These are phyloP conservation scores for Callyntrura guangdongensis DNA, from an alignment of 2,888 invertebrate genomes.

Conservation along the genomic window DNA sequence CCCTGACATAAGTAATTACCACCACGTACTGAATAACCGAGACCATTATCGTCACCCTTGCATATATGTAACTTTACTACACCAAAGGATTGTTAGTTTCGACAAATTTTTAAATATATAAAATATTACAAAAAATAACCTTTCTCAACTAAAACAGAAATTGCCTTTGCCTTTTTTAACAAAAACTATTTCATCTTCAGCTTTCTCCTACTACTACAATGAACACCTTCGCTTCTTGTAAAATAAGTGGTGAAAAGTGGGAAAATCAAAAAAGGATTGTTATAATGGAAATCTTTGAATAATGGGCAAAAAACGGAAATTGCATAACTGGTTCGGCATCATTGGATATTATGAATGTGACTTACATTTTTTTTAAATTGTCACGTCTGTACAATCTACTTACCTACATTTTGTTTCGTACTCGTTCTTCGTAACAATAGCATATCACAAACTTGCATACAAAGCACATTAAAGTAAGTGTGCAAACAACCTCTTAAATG, in stretches of 20 bases:
- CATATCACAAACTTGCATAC: background rate
- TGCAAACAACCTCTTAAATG: background rate
- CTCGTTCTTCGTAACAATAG: too few species aligned
- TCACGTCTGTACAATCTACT: background rate
- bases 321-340: background rate
- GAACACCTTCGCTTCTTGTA: too few species aligned
- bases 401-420: background rate
- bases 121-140: too few species aligned
- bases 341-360: background rate
- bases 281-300: background rate
- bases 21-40: background rate
- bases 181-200: too few species aligned
- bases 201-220: too few species aligned
- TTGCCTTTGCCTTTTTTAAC: too few species aligned
- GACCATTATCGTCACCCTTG: background rate
- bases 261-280: too few species aligned
- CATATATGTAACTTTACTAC: background rate
- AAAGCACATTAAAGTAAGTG: background rate
- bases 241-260: too few species aligned
- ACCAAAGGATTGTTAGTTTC: too few species aligned
- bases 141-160: too few species aligned
- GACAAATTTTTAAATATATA: too few species aligned
- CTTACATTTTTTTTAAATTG: background rate
- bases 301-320: slow-evolving; percentile 24
- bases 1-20: background rate